Base-by-base conservation (phyloP, 2,797 vertebrate species). In the Percopsis omiscomaycus region DNA sequence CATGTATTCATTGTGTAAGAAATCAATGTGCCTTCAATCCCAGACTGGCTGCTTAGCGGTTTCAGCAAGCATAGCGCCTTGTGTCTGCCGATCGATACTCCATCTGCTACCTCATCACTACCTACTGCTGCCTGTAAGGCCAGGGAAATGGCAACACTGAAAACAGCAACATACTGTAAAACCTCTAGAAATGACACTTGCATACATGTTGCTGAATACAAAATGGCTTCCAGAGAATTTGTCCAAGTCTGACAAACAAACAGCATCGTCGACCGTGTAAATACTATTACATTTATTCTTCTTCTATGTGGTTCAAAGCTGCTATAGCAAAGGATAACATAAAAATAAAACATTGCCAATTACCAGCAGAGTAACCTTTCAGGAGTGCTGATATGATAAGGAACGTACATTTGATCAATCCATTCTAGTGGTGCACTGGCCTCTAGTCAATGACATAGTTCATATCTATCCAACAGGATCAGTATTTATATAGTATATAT, bases 61-160 rank as follows among this genome's bases (percentile, higher is more conserved):
- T 76, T 72, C 61, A 67, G 71, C 44, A 37, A 53, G 70, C 58
- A 32, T 61, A 48, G 57, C 47, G 37, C 32, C 59, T 12, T 44
- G 30, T 68, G 72, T 73, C 75, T 80, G 46, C 71, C 69, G 65
- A 68, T 77, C 79, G 77, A 72, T 73, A 64, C 59, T 68, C 52
- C 61, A 73, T 58, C 56, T 68, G 22, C 27, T 61, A 66, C 47
- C 22, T 72, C 57, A 59, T 68, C 68, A 59, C 67, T 61, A 55
- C 68, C 71, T 58, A n/a, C 69, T 57, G 69, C 27, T 53, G 68
- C 73, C 58, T 32, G n/a, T 55, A 11, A 58, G 37, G 44, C 63
- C 61, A 53, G 45, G 57, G 62, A 14, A 79, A 64, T 64, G 11
- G 45, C 46, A 22, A 53, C 29, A 51, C 28, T 15, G 3, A 6